Percentiles rank a stretch among this genome's conserved stretches.
Evolutionary conservation across 2,888 invertebrate species (phyloP).

Genomic region (Drosophila trichaetosa): DNA sequence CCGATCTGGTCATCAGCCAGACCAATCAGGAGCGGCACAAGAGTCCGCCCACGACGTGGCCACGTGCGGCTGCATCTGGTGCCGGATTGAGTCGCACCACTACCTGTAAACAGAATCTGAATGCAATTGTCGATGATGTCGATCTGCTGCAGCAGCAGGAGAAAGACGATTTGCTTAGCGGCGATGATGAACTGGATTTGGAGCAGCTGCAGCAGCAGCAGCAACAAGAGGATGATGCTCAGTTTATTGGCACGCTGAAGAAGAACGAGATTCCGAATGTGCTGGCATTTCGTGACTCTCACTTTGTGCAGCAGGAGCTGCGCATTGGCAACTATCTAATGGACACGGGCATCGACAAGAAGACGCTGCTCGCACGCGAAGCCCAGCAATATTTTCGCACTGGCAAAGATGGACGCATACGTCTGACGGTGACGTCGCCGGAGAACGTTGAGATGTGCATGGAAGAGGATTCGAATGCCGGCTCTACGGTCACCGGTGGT

Average conservation of each 20-base stretch:
- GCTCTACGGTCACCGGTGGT: slow-evolving; percentile 59
- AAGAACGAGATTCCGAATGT: slow-evolving; percentile 85
- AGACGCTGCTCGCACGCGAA: slow-evolving; percentile 69
- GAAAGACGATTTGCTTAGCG: slow-evolving; percentile 35
- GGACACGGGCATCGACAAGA: slow-evolving; percentile 84
- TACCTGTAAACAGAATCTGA: slow-evolving; percentile 83
- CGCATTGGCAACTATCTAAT: slow-evolving; percentile 84
- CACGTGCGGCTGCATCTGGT: slow-evolving; percentile 21
- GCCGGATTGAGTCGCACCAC: slow-evolving; percentile 77
- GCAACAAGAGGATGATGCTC: slow-evolving; percentile 38
- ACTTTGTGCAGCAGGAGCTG: slow-evolving; percentile 84
- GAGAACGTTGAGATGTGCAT: slow-evolving; percentile 83
- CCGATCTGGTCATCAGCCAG: slow-evolving; percentile 65
- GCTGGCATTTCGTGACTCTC: slow-evolving; percentile 83
- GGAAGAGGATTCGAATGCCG: slow-evolving; percentile 73
- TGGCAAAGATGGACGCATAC: slow-evolving; percentile 75
- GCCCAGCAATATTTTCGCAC: slow-evolving; percentile 61
- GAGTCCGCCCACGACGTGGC: slow-evolving; percentile 43
- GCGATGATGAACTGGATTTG: slow-evolving; percentile 40
- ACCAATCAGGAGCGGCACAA: slow-evolving; percentile 68
- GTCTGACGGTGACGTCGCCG: slow-evolving; percentile 83
- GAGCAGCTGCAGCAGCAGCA: slow-evolving; percentile 13
- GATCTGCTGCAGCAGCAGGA: slow-evolving; percentile 23
- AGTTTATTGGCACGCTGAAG: slow-evolving; percentile 70
- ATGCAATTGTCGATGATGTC: slow-evolving; percentile 62